These are phyloP conservation scores for Mormyrops boulengeri DNA, from an alignment of 2,797 vertebrate species.

Conservation along the genomic window DNA sequence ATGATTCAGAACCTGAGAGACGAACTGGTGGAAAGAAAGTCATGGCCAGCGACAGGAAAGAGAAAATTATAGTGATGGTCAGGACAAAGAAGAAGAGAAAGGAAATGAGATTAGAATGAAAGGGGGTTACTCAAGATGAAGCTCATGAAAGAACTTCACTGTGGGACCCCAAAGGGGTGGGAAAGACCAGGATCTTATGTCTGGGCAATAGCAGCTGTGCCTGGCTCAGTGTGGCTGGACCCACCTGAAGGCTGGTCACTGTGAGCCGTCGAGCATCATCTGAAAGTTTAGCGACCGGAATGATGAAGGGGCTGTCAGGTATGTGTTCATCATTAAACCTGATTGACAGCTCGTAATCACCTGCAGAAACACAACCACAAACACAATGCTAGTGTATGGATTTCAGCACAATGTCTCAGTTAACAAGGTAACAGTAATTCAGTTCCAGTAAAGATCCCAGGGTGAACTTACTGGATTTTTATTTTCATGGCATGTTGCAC, in stretches of 20 bases:
- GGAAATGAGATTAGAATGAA: not conserved
- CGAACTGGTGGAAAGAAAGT: not conserved
- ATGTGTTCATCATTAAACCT: constrained; percentile 97
- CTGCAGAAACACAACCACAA: constrained; percentile 45
- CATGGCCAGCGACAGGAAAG: constrained; percentile 15
- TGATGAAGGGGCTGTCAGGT: constrained; percentile 92
- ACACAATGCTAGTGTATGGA: not conserved
- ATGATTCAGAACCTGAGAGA: not conserved
- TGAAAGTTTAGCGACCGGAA: constrained; percentile 84
- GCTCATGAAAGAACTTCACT: not conserved
- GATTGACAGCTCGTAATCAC: constrained; percentile 95
- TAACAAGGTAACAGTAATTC: not conserved
- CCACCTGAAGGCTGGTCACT: constrained; percentile 87
- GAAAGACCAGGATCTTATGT: not conserved
- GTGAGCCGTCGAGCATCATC: constrained; percentile 87
- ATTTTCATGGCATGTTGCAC: not conserved
- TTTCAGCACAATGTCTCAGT: not conserved
- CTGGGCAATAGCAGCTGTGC: constrained; percentile 43
- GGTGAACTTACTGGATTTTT: not conserved
- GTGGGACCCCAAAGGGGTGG: not conserved
- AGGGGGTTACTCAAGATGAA: not conserved
- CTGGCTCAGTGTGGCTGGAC: constrained; percentile 19
- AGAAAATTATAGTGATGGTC: not conserved
- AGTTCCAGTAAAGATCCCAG: not conserved
- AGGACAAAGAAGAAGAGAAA: not conserved